These are phyloP conservation scores for Tragelaphus eurycerus DNA, from an alignment of 2,797 vertebrate genomes.

Conservation along the genomic window DNA sequence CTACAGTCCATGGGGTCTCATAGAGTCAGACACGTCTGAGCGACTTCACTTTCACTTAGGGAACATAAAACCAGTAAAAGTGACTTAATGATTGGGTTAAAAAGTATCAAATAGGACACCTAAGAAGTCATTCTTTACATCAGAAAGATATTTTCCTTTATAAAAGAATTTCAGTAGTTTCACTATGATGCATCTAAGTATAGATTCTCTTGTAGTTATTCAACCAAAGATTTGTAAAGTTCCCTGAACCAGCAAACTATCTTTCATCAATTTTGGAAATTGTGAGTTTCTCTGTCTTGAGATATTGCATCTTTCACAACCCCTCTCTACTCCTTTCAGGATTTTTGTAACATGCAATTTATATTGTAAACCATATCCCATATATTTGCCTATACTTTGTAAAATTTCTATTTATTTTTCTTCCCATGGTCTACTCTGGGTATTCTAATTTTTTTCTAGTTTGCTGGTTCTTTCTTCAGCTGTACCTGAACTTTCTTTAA, in stretches of 20 bases:
- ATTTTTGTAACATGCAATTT: neutral
- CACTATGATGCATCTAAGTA: neutral
- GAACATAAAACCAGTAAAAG: neutral
- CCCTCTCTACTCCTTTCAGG: neutral
- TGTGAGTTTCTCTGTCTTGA: neutral
- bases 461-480: neutral
- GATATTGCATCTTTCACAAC: neutral
- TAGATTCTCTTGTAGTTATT: neutral
- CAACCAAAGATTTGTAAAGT: neutral
- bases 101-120: neutral
- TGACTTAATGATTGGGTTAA: neutral
- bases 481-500: neutral
- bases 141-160: neutral
- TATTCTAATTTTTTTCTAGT: neutral
- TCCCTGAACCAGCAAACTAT: neutral
- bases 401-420: neutral
- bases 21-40: fast-evolving
- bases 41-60: neutral
- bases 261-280: neutral
- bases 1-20: too few relatives aligned
- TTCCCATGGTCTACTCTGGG: neutral
- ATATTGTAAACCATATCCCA: neutral
- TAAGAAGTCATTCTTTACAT: neutral
- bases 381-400: neutral
- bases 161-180: neutral